These are phyloP conservation scores for Amaurobius ferox DNA, from an alignment of 2,888 invertebrate species.

Conservation along the genomic window DNA sequence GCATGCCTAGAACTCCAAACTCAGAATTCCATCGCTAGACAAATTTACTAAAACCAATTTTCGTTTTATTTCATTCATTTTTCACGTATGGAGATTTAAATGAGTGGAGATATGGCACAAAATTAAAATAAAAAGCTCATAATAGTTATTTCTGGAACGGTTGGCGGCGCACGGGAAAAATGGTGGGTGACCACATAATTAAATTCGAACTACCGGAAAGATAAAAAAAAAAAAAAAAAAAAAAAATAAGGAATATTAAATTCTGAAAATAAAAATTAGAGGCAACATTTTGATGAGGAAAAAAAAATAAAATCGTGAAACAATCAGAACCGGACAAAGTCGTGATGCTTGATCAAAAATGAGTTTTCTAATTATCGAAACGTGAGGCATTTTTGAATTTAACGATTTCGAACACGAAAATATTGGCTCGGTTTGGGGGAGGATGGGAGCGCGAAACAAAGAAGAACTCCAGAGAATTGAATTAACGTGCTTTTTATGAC, in stretches of 20 bases:
- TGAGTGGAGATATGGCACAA: no score
- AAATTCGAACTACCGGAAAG: not conserved
- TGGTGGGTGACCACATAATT: not conserved
- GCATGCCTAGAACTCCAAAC: no score
- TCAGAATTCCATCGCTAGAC: no score
- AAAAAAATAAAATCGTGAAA: not conserved
- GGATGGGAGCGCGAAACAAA: no score
- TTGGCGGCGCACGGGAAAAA: not conserved
- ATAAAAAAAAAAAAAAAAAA: not conserved
- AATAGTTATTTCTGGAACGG: no score
- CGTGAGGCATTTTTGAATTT: conserved; percentile 42
- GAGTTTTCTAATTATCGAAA: conserved; percentile 44
- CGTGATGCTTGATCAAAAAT: conserved; percentile 21
- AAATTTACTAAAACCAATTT: no score
- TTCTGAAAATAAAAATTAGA: not conserved
- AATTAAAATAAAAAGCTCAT: no score
- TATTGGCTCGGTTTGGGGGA: not conserved
- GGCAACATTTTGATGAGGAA: not conserved
- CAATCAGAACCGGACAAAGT: not conserved
- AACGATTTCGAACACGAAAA: conserved; percentile 33
- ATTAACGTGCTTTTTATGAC: no score
- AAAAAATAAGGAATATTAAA: not conserved
- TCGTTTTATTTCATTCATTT: no score
- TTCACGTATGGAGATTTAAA: no score
- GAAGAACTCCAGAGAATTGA: no score